Conservation (phyloP, 2,888 invertebrate genomes). For the Drosophila nr. medialis region DNA sequence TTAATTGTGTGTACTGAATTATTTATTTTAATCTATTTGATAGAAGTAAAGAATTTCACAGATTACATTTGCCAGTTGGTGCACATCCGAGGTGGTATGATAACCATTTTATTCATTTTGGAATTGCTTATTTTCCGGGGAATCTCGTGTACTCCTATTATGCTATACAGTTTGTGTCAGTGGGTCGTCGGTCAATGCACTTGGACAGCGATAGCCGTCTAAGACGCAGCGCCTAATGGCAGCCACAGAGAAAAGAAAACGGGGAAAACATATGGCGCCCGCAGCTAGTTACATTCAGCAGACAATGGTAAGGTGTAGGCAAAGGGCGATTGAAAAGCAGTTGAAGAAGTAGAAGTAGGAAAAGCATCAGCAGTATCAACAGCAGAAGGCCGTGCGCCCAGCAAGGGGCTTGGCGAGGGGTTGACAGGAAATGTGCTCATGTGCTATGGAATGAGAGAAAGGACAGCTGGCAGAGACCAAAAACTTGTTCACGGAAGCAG, state of each 20-base stretch:
- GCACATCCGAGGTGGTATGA: background rate
- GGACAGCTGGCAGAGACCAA: conserved; percentile 23
- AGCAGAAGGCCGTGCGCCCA: conserved; percentile 20
- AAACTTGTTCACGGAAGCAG: conserved; percentile 70
- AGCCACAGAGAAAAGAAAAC: conserved; percentile 48
- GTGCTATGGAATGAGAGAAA: conserved; percentile 16
- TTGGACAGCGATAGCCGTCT: conserved; percentile 26
- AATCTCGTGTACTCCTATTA: background rate
- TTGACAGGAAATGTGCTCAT: conserved; percentile 4
- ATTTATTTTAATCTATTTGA: background rate
- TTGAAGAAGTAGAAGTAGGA: conserved; percentile 32
- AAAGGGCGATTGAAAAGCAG: conserved; percentile 36
- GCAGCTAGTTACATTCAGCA: conserved; percentile 63
- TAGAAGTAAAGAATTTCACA: background rate
- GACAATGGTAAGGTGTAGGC: conserved; percentile 56
- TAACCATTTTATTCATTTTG: conserved; percentile 17
- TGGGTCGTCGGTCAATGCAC: conserved; percentile 70
- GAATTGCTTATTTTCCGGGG: background rate
- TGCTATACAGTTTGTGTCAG: conserved; percentile 45
- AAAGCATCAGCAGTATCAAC: conserved; percentile 40
- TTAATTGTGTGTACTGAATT: background rate
- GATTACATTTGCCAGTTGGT: background rate
- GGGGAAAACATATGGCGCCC: conserved; percentile 62
- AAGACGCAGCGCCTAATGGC: conserved; percentile 48
- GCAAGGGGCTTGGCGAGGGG: background rate